Conservation (phyloP, 2,797 vertebrate species). For the Arvicola amphibius region DNA sequence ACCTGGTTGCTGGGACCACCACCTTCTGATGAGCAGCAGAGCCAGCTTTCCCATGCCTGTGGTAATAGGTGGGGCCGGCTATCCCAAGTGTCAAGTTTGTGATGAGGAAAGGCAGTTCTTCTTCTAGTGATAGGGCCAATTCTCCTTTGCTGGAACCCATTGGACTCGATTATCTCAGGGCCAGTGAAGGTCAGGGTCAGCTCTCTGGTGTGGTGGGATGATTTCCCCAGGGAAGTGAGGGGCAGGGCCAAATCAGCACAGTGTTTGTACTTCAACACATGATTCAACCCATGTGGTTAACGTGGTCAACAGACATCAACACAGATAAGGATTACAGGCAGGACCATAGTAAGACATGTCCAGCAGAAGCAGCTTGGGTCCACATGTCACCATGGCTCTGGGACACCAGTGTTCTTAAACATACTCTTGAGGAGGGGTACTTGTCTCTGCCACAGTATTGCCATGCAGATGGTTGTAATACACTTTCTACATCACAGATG, state of each 20-base stretch:
- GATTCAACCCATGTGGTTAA: neutral
- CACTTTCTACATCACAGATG: neutral
- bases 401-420: too few species aligned
- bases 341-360: neutral
- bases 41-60: neutral
- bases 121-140: neutral
- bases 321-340: neutral
- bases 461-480: neutral
- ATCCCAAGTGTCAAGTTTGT: neutral
- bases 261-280: neutral
- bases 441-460: neutral
- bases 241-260: neutral
- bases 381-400: neutral
- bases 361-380: neutral
- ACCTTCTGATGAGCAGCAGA: neutral
- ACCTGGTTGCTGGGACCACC: neutral
- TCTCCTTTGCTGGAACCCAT: neutral
- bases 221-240: neutral
- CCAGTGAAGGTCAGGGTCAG: neutral
- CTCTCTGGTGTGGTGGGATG: neutral
- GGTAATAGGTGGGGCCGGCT: neutral
- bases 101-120: neutral
- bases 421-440: too few species aligned
- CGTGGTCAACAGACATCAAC: neutral
- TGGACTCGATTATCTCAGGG: neutral